A percentile compares a stretch with the other conserved stretches of the same genome.
Evolutionary conservation across 2,113 vertebrate genomes (phyloP).

Genomic region (Sisor rabdophorus): DNA sequence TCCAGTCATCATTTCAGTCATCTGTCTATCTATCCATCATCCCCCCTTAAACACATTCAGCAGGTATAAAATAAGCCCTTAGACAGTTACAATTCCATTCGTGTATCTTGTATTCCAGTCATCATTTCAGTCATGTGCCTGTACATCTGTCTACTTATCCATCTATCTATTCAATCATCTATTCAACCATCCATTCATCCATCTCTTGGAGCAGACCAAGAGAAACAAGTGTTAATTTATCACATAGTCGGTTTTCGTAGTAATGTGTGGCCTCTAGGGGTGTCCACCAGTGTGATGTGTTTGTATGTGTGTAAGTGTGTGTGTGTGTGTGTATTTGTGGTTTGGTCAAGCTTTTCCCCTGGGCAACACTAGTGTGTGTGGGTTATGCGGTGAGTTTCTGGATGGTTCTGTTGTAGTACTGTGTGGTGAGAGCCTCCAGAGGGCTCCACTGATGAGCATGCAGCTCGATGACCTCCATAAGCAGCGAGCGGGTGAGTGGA

Average conservation of each 20-base stretch:
- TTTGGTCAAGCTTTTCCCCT: background rate
- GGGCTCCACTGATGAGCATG: constrained; percentile 96
- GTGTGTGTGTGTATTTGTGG: constrained; percentile 41
- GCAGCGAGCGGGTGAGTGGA: constrained; percentile 88
- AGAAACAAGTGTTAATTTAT: background rate
- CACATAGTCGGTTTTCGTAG: background rate
- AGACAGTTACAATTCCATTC: background rate
- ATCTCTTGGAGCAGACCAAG: background rate
- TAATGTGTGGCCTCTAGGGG: background rate
- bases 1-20: background rate
- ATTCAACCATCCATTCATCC: background rate
- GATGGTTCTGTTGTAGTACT: constrained; percentile 99
- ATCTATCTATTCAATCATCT: background rate
- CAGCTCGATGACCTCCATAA: constrained; percentile 98
- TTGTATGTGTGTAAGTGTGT: constrained; percentile 41
- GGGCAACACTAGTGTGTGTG: background rate
- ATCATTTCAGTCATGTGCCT: background rate
- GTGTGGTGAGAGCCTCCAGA: constrained; percentile 87
- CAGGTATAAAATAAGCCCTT: too few relatives aligned
- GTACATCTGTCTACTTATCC: background rate
- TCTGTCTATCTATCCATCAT: background rate
- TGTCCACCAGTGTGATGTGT: constrained; percentile 8
- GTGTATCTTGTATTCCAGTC: background rate
- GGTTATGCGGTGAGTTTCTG: constrained; percentile 90
- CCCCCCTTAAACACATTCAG: too few relatives aligned